phyloP scores from a whole-genome alignment of 2,797 vertebrate species.

The Premnoplex brunnescens region DNA sequence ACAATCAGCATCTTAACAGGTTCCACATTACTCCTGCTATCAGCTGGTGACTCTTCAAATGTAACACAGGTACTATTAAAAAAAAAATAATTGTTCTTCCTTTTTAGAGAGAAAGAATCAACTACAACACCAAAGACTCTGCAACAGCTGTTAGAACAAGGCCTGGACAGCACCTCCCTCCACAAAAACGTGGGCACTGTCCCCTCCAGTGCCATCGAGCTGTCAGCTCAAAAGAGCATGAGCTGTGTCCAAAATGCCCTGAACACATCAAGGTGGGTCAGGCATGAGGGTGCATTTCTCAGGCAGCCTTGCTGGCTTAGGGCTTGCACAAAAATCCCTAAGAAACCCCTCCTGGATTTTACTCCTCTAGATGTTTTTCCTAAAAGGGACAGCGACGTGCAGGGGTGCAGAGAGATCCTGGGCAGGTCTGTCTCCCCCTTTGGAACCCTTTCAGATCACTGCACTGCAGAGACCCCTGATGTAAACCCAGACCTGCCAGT shows the following conservation, averaged over 20 bases:
- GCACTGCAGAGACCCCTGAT: background rate
- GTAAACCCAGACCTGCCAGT: background rate
- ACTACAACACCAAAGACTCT: background rate
- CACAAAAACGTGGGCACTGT: background rate
- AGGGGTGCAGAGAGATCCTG: background rate
- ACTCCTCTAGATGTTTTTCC: background rate
- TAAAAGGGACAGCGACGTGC: background rate
- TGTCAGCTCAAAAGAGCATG: background rate
- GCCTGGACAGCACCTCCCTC: background rate
- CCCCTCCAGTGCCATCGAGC: background rate
- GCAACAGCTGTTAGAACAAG: background rate
- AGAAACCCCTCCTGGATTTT: background rate
- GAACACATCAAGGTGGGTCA: background rate
- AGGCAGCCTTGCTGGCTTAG: background rate
- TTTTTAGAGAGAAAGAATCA: background rate
- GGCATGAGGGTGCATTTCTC: background rate
- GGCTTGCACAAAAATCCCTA: background rate
- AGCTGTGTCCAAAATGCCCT: background rate
- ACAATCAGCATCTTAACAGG: background rate
- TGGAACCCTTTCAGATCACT: accelerated
- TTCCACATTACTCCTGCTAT: background rate
- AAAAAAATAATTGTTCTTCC: background rate
- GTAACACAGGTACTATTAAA: background rate
- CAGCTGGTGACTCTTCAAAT: background rate
- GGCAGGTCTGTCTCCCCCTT: background rate